Conservation (phyloP, 2,888 invertebrate genomes). For the Metacarcinus magister region DNA sequence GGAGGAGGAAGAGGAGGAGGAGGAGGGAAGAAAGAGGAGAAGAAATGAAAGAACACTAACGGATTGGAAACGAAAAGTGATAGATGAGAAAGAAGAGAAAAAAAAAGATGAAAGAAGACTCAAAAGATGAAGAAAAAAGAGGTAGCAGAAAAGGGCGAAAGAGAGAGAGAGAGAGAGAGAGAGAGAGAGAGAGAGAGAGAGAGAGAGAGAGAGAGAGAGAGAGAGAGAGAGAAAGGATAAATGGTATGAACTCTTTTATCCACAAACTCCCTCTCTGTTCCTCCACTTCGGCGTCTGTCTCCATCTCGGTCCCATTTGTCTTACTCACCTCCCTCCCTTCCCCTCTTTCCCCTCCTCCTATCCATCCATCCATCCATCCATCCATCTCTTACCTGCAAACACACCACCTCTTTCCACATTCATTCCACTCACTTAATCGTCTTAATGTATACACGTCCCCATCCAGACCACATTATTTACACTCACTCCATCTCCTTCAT, state of each 20-base stretch:
- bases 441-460: background rate
- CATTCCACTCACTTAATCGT: background rate
- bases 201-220: background rate
- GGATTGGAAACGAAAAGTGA: background rate
- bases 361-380: background rate
- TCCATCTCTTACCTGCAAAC: background rate
- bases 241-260: background rate
- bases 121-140: background rate
- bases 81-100: background rate
- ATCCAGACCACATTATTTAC: background rate
- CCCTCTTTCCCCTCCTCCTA: background rate
- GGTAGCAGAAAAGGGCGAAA: background rate
- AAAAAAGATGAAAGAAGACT: background rate
- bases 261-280: background rate
- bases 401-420: background rate
- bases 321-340: background rate
- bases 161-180: background rate
- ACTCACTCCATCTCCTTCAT: background rate
- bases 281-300: background rate
- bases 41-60: background rate
- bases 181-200: background rate
- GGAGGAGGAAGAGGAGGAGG: background rate
- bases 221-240: background rate
- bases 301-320: background rate
- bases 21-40: background rate